Evolutionary conservation across 2,113 vertebrate species (phyloP).

Genomic region (Myrmecophaga tridactyla): DNA sequence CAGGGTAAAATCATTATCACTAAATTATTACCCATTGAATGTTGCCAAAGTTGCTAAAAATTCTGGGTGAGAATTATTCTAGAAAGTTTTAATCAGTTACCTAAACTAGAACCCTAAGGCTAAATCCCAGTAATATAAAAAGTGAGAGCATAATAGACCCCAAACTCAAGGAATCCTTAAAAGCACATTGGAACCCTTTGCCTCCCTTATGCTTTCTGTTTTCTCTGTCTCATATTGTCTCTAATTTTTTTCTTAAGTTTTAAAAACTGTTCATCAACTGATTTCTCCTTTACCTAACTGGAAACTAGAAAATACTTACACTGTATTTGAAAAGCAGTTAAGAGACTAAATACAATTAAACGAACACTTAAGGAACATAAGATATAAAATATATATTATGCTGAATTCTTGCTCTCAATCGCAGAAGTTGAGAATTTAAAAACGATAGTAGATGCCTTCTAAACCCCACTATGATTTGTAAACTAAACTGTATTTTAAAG

Average conservation of each 20-base stretch:
- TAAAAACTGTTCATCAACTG: background rate
- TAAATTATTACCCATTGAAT: background rate
- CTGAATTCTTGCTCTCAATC: background rate
- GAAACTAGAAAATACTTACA: conserved; percentile 24
- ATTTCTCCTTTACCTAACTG: background rate
- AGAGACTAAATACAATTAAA: background rate
- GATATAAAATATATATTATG: background rate
- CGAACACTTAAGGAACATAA: background rate
- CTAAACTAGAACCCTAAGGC: conserved; percentile 3
- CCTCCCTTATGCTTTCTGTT: background rate
- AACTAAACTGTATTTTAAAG: background rate
- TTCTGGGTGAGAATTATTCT: conserved; percentile 25
- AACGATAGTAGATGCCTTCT: background rate
- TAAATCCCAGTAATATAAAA: background rate
- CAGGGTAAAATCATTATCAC: background rate
- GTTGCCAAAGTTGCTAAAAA: conserved; percentile 22
- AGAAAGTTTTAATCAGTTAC: conserved; percentile 44
- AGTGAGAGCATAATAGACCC: background rate
- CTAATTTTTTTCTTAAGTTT: conserved; percentile 26
- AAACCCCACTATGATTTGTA: background rate
- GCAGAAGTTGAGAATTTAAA: background rate
- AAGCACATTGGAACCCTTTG: background rate
- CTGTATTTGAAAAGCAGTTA: background rate
- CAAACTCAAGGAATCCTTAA: background rate
- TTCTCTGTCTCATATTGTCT: background rate